Evolutionary conservation across 2,797 vertebrate species (phyloP), one percentile per base, ranked within the genome.

Genomic region (Oreochromis mossambicus): DNA sequence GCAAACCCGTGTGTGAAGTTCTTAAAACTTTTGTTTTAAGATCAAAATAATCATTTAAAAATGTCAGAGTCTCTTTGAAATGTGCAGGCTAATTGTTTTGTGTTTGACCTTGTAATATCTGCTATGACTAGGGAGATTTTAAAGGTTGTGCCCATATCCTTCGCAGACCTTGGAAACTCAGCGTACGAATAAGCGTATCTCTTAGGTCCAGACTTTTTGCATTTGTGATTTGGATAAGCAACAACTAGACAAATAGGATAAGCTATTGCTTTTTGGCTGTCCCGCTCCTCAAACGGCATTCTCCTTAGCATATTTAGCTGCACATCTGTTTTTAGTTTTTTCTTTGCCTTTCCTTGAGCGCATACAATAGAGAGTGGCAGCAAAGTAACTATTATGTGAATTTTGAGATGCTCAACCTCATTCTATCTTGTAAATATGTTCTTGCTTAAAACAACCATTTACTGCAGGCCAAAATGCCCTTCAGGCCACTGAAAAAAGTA

Each of bases 81-180:
- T 26, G 38, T 43, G 13, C 21, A 26, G 1, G 21, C 2, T 24
- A 0, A 17, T 70, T 26, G 21, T 68, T 70, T 17, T 26, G 66
- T 70, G 41, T 70, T 26, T 68, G 38, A 41, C 21, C 14, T 70
- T 70, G 21, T 41, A 41, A 21, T 41, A 68, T 66, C 19, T 41
- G 61, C 12, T 68, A 24, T 43, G 36, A 43, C 63, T 43, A 68
- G n/a, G 3, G 63, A 68, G 63, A 41, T 17, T 43, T 70, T 70
- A 24, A 43, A 9, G 13, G 13, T 70, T 26, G 1, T 41, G 1
- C n/a, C 63, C 38, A 68, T 43, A 70, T 15, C n/a, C 38, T 70
- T 43, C 0, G 8, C 1, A 43, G 38, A 70, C 63, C 38, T 15
- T 66, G 36, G 38, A 68, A 68, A 41, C 63, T 43, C 58, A 7